Evolutionary conservation across 2,888 invertebrate species (phyloP).

Genomic region (Xanthorhoe spadicearia): DNA sequence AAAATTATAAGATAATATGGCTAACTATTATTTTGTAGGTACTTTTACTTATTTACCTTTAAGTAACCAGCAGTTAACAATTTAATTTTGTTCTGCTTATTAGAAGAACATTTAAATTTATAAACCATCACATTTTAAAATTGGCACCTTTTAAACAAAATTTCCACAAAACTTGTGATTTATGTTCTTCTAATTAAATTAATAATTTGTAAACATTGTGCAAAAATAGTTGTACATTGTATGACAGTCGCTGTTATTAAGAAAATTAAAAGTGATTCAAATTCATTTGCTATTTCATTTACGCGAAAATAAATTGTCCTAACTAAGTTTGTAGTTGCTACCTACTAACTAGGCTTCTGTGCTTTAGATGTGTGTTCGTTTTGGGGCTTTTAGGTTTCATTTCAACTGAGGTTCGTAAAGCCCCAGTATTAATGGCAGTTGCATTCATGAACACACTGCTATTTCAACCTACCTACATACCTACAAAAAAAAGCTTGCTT

Average conservation of each 20-base stretch:
- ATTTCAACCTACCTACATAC: too few relatives aligned
- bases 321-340: too few relatives aligned
- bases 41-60: not conserved
- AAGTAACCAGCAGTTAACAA: not conserved
- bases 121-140: not conserved
- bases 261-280: not conserved
- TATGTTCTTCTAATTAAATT: constrained; percentile 6
- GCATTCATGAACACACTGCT: too few relatives aligned
- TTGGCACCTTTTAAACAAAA: constrained; percentile 12
- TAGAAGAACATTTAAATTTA: constrained; percentile 1
- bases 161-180: constrained; percentile 6
- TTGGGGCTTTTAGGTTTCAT: not conserved
- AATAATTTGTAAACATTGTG: constrained; percentile 9
- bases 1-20: not conserved
- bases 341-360: not conserved
- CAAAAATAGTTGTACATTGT: constrained; percentile 10
- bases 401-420: not conserved
- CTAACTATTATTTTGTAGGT: not conserved
- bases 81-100: not conserved
- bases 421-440: too few relatives aligned
- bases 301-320: not conserved
- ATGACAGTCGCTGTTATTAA: not conserved
- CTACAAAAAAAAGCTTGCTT: too few relatives aligned
- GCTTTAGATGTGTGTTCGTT: not conserved
- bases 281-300: not conserved